Evolutionary conservation across 1,140 invertebrate species (phyloP), one percentile per base, ranked within the genome.

Genomic region (Pseudomyrmex dendroicus): DNA sequence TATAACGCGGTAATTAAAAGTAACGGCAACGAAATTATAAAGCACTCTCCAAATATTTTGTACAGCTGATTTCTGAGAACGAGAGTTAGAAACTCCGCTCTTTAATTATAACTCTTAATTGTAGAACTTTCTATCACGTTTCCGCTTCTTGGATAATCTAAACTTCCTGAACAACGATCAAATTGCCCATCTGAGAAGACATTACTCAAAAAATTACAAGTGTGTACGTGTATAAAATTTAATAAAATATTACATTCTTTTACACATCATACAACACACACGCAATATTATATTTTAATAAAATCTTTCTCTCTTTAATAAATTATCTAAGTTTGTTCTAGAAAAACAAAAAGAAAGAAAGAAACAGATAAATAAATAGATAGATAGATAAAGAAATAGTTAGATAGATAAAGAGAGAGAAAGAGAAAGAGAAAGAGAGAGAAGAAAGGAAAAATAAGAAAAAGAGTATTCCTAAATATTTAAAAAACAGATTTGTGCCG

Each of bases 51-150:
- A 80, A 80, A 80, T 80, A 80, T 72, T 77, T 80, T 64, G 54
- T 25, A 12, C 61, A 64, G 25, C 56, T 77, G 62, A 77, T 77
- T 67, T 77, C 62, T 66, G n/a, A 15, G 10, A 57, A 44, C 25
- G 8, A 35, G 44, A 72, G 67, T 78, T 70, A 78, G 20, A 72
- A 62, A 17, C 46, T 44, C 3, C 15, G 50, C 50, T 52, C 48
- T 78, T 73, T 73, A 86, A 86, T 86, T 73, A 78, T 78, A 78
- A 57, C 56, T 74, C 59, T 54, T 86, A 84, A 87, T 87, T 77
- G 56, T 82, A 77, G 62, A 84, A 86, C 62, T 87, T 87, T 80
- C 44, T 63, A 84, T 87, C 66, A 84, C 57, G 50, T 73, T 80
- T 35, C 68, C 57, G 44, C 44, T 57, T 9, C 9, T 63, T 56